Evolutionary conservation across 2,113 vertebrate species (phyloP).

Genomic region (Burhinus bistriatus): DNA sequence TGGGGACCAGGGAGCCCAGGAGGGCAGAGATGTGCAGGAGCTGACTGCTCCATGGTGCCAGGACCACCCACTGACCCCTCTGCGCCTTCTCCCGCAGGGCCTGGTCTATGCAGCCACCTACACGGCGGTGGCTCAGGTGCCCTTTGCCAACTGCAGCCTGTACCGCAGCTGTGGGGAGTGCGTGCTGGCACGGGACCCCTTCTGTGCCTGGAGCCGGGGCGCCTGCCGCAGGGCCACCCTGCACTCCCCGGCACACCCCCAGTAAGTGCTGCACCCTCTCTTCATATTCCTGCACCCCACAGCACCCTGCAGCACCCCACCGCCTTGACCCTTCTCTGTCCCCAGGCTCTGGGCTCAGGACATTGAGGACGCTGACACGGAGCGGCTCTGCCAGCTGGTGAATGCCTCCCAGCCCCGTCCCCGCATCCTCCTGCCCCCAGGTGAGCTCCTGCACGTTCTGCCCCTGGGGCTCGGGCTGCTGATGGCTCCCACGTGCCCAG

Average conservation of each 20-base stretch:
- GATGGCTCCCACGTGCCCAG: no score
- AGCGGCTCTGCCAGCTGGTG: conserved; percentile 59
- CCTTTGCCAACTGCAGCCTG: conserved; percentile 90
- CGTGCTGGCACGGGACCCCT: conserved; percentile 91
- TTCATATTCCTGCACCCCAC: no score
- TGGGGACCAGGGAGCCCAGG: neutral
- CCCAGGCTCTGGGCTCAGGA: conserved; percentile 86
- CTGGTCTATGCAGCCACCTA: conserved; percentile 85
- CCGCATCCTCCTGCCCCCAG: conserved; percentile 22
- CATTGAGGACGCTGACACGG: conserved; percentile 78
- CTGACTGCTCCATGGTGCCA: no score
- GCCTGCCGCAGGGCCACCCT: conserved; percentile 71
- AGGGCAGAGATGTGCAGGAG: neutral
- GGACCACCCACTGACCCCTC: accelerated
- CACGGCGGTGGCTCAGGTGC: conserved; percentile 83
- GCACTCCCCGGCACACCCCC: neutral
- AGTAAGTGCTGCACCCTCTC: conserved; percentile 51
- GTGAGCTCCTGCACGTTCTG: conserved; percentile 23
- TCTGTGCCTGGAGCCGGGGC: conserved; percentile 86
- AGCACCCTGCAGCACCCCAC: accelerated
- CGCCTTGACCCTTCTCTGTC: neutral
- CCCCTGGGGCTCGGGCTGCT: accelerated
- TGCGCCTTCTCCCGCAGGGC: conserved; percentile 64
- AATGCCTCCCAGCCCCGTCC: conserved; percentile 47
- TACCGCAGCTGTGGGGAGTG: conserved; percentile 93